Evolutionary conservation across 2,888 invertebrate genomes (phyloP).

Genomic region (Cantharis rufa): DNA sequence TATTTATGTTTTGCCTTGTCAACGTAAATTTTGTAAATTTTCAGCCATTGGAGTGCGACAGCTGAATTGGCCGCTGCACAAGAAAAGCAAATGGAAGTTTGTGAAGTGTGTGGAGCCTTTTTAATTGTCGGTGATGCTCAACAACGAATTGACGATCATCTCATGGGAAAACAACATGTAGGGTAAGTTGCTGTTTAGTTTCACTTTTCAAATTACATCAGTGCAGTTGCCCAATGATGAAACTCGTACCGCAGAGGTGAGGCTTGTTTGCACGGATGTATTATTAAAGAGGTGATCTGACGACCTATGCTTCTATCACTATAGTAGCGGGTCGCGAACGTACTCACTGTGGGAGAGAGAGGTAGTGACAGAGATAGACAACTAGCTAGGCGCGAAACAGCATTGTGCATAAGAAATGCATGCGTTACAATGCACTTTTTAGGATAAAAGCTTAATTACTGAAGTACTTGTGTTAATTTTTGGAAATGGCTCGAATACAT

Average conservation of each 20-base stretch:
- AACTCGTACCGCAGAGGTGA: not conserved
- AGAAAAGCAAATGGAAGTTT: slow-evolving; percentile 99
- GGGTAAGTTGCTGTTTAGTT: slow-evolving; percentile 65
- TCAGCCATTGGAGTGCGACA: slow-evolving; percentile 71
- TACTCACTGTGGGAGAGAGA: too few relatives aligned
- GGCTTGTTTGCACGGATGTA: not conserved
- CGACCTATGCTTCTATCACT: too few relatives aligned
- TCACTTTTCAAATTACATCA: not conserved
- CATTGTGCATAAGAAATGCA: too few relatives aligned
- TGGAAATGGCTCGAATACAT: too few relatives aligned
- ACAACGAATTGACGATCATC: slow-evolving; percentile 95
- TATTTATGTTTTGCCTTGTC: too few relatives aligned
- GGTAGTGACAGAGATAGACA: too few relatives aligned
- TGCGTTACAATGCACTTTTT: too few relatives aligned
- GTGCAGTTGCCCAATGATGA: not conserved
- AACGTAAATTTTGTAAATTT: slow-evolving; percentile 17
- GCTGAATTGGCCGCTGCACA: slow-evolving; percentile 85
- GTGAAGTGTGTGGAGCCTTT: slow-evolving; percentile 97
- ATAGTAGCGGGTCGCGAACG: too few relatives aligned
- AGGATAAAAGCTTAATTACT: too few relatives aligned
- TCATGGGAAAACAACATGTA: slow-evolving; percentile 98
- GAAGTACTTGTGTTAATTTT: too few relatives aligned
- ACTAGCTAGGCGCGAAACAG: too few relatives aligned
- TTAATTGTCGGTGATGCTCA: slow-evolving; percentile 99
- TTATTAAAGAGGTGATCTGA: too few relatives aligned